A percentile compares a stretch with the other conserved stretches of the same genome.
These are phyloP conservation scores for Lepidostoma basale DNA, from an alignment of 1,140 invertebrate species.

Conservation along the genomic window DNA sequence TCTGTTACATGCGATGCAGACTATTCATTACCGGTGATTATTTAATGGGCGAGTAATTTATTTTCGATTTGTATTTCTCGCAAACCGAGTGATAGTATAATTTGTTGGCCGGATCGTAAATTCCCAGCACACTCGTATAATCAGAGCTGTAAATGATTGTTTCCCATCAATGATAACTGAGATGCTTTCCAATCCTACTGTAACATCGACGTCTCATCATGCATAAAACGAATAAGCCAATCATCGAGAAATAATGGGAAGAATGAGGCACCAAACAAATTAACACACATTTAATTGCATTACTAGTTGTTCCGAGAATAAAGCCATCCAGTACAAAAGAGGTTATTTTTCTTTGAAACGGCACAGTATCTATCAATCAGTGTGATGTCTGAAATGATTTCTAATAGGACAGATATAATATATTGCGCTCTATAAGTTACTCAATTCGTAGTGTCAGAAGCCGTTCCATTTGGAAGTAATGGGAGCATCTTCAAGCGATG, in stretches of 20 bases:
- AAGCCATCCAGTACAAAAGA: not conserved
- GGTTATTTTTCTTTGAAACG: not conserved
- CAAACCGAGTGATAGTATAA: not conserved
- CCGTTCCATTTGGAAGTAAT: not conserved
- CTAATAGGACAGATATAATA: not conserved
- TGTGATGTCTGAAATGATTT: constrained; percentile 1
- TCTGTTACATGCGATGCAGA: no score
- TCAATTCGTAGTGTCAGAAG: constrained; percentile 11
- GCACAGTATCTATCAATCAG: no score
- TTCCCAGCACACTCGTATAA: not conserved
- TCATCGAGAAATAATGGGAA: constrained; percentile 1
- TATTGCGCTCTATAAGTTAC: constrained; percentile 3
- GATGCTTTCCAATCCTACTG: not conserved
- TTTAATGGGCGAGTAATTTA: no score
- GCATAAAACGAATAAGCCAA: no score
- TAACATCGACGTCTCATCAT: no score
- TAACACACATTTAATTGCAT: constrained; percentile 10
- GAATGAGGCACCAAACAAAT: constrained; percentile 1
- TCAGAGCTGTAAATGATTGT: not conserved
- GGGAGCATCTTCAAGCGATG: not conserved
- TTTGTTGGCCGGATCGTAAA: not conserved
- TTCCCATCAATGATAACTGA: not conserved
- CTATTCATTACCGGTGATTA: no score
- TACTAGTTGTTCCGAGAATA: not conserved
- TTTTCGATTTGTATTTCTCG: not conserved